Conservation (phyloP, 2,888 invertebrate genomes). For the Rhimphoctona megacephalus region DNA sequence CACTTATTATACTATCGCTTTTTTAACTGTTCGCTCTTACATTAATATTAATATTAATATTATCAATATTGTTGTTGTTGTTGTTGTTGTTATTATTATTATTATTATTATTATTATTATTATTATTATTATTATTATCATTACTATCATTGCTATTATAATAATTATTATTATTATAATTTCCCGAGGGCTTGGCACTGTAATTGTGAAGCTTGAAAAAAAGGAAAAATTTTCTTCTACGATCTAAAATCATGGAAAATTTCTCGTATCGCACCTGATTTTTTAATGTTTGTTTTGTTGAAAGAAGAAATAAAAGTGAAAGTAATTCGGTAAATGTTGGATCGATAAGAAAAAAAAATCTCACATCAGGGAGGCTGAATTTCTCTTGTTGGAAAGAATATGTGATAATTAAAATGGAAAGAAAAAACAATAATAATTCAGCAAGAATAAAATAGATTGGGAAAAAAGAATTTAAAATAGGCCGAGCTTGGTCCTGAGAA, state of each 20-base stretch:
- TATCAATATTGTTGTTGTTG: constrained; percentile 11
- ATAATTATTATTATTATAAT: constrained; percentile 63
- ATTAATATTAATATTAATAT: constrained; percentile 3
- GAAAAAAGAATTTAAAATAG: constrained; percentile 87
- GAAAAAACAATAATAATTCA: background rate
- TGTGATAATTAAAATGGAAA: background rate
- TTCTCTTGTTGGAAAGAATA: background rate
- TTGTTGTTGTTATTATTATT: constrained; percentile 13
- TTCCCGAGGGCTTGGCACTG: constrained; percentile 65
- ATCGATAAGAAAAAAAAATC: constrained; percentile 37
- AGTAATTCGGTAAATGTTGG: background rate
- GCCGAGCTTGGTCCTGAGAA: constrained; percentile 88
- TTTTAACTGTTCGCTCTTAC: background rate
- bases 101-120: constrained; percentile 62
- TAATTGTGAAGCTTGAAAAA: constrained; percentile 51
- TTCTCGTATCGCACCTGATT: constrained; percentile 6
- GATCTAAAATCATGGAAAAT: background rate
- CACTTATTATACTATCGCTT: background rate
- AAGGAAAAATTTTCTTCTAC: constrained; percentile 16
- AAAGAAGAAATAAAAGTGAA: background rate
- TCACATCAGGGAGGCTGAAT: constrained; percentile 42
- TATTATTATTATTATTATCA: constrained; percentile 28
- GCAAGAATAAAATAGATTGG: constrained; percentile 6
- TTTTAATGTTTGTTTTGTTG: background rate
- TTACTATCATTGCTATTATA: constrained; percentile 49